Base-by-base conservation (phyloP, 2,797 vertebrate species). In the Ataeniobius toweri region DNA sequence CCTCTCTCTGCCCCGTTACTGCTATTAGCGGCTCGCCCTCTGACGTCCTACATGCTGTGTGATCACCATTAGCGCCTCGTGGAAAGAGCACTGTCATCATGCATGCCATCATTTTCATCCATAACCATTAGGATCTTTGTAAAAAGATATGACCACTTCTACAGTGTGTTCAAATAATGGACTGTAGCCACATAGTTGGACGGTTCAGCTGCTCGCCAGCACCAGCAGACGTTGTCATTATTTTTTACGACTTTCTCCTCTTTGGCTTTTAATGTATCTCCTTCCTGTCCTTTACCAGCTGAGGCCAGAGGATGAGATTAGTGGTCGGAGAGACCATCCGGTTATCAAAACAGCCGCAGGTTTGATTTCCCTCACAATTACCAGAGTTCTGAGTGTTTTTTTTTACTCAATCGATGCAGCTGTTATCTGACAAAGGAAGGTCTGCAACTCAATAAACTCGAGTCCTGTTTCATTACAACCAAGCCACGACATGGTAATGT, bases 111-210 rank as follows among this genome's bases (percentile, higher is more conserved):
- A 85, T 92, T 89, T 92, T 88, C 89, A 77, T 87, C 89, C 91
- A 91, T 91, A 89, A 89, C 90, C 91, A 94, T 94, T 94, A 93
- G 78, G 83, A 85, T 73, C 71, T 73, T 71, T 86, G 89, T 93
- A 93, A 91, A 92, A 92, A 92, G 86, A 93, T 90, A 91, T 79
- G 79, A 91, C 82, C 86, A 85, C 90, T 92, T 89, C 78, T 81
- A 44, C 74, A 39, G 77, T 61, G 80, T 83, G 83, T 80, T 90
- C 83, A 76, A 82, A 89, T 90, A 92, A 93, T 91, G 91, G 91
- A 87, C 75, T 39, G 74, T 10, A 79, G 88, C 83, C 79, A 55
- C 77, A 79, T 14, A 44, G 80, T 77, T 28, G 76, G 80, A 80
- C 75, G 70, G 82, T 6, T 68, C 14, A 84, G 87, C 88, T 50